A percentile compares a stretch with the other conserved stretches of the same genome.
Conservation (phyloP, 2,113 vertebrate genomes). For the Cavia aperea region DNA sequence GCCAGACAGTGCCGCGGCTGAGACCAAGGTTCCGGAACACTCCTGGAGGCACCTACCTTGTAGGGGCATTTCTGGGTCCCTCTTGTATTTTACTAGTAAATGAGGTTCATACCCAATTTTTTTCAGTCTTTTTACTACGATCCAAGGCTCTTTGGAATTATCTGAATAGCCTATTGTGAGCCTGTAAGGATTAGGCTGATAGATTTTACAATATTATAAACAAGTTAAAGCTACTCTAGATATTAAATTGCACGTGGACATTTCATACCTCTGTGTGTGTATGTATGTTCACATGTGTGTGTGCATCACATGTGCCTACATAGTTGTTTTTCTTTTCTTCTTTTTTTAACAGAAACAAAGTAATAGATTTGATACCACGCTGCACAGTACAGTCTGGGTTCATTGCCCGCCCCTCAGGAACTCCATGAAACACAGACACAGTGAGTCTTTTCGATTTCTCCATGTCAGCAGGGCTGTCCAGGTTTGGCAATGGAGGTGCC, state of each 20-base stretch:
- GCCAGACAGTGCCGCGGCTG: background rate
- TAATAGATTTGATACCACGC: constrained; percentile 52
- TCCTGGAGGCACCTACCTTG: background rate
- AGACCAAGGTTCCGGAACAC: background rate
- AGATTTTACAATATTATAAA: constrained; percentile 57
- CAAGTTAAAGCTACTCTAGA: constrained; percentile 65
- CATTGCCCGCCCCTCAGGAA: background rate
- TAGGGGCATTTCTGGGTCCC: constrained; percentile 55
- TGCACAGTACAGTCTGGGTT: background rate
- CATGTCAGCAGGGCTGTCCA: background rate
- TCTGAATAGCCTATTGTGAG: constrained; percentile 72
- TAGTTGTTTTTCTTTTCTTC: background rate
- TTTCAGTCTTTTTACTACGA: constrained; percentile 53
- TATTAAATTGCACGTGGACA: constrained; percentile 36
- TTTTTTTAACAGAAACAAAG: constrained; percentile 47
- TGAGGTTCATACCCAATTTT: constrained; percentile 53
- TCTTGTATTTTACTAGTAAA: constrained; percentile 54
- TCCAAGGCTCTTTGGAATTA: constrained; percentile 67
- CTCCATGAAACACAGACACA: background rate
- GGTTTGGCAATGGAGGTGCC: fast-evolving
- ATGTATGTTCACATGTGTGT: background rate
- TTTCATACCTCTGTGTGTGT: background rate
- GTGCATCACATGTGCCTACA: background rate
- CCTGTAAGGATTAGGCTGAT: constrained; percentile 57
- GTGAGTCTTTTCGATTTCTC: constrained; percentile 10